Base-by-base conservation (phyloP, 2,888 invertebrate genomes). In the Dendrolimus houi region DNA sequence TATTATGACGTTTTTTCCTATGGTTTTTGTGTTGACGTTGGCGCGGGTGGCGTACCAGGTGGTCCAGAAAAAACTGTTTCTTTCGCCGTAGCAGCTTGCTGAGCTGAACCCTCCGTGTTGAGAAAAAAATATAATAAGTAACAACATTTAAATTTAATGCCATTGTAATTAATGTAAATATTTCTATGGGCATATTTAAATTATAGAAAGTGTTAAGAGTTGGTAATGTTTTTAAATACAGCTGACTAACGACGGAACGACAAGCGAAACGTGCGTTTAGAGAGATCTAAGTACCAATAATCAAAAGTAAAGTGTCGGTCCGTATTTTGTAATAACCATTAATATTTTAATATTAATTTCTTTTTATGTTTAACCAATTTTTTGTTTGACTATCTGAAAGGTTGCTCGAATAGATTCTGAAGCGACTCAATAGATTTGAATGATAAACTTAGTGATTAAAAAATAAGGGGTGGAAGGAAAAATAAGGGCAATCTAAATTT, bases 1-100 rank as follows among this genome's bases (percentile, higher is more conserved):
- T 90, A 87, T 89, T 87, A 79, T 87, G 88, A 87, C 77, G 81
- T 81, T 88, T 87, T 81, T 88, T 84, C 71, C 69, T 65, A 58
- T 55, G 66, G 68, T 83, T 85, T 89, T 90, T 89, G 79, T 84
- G 71, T 73, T 65, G 66, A 69, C 66, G 61, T 66, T 77, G 82
- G 85, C 86, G 82, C 86, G 87, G 87, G 85, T 83, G 81, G 80
- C 87, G 75, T 77, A 75, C 90, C 89, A 90, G 89, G 88, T 89
- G 90, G 88, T 86, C 87, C 75, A 71, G 67, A 75, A 77, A 87
- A 87, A 85, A 78, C 69, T 61, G 65, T 78, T 77, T 79, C 74
- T 80, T 79, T 75, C 66, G 65, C 67, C 68, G 74, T 72, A 84
- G 83, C 87, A 87, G 87, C 87, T 87, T 85, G 79, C 77, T 71